Evolutionary conservation across 2,888 invertebrate species (phyloP).

Genomic region (Rhamphomyia laevipes): DNA sequence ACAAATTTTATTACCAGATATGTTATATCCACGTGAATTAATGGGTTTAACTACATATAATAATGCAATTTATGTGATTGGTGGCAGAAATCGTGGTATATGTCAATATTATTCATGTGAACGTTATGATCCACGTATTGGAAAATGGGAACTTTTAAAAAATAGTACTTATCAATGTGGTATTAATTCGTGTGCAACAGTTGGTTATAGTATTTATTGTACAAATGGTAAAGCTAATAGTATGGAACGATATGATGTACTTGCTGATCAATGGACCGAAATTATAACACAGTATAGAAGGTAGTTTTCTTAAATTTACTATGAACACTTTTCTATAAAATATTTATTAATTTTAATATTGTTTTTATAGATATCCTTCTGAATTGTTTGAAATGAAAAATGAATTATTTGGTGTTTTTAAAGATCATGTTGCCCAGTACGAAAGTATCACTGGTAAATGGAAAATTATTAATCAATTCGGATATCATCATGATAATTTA

Average conservation of each 20-base stretch:
- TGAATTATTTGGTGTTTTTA: constrained; percentile 12
- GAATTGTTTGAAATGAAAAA: constrained; percentile 11
- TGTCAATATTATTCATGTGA: constrained; percentile 8
- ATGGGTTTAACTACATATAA: constrained; percentile 12
- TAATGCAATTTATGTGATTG: constrained; percentile 13
- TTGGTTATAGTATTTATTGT: constrained; percentile 14
- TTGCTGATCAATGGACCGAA: constrained; percentile 13
- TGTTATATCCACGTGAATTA: constrained; percentile 10
- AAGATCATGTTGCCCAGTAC: constrained; percentile 12
- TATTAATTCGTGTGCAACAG: constrained; percentile 9
- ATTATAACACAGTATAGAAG: constrained; percentile 12
- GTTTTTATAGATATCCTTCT: constrained; percentile 11
- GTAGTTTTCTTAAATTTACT: background rate
- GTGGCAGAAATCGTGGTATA: constrained; percentile 10
- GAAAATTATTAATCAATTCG: constrained; percentile 8
- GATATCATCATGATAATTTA: constrained; percentile 9
- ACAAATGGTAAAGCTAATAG: constrained; percentile 4
- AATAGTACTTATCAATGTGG: constrained; percentile 7
- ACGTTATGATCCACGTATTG: constrained; percentile 13
- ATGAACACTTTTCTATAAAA: too few relatives aligned
- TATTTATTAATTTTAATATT: background rate
- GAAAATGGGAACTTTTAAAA: constrained; percentile 12
- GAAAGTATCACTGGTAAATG: constrained; percentile 10
- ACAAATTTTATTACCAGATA: background rate
- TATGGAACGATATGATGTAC: constrained; percentile 14